Percentiles rank a stretch among this genome's conserved stretches.
Conservation (phyloP, 1,140 invertebrate species). For the Helicoverpa zea region DNA sequence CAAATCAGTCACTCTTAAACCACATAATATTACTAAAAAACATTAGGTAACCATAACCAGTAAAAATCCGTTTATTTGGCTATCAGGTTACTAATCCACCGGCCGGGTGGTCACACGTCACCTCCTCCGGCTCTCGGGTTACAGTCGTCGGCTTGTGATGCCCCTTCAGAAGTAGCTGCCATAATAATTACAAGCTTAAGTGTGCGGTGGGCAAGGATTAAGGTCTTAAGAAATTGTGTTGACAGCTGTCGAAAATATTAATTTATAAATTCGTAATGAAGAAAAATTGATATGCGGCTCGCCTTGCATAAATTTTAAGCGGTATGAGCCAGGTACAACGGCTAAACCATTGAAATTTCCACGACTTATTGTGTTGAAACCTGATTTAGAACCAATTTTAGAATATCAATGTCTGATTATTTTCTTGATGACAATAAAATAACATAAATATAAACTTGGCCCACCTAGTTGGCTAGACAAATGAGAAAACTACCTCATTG, state of each 20-base stretch:
- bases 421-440: too few relatives aligned
- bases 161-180: slow-evolving; percentile 35
- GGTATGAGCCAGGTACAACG: too few relatives aligned
- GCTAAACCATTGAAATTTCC: too few relatives aligned
- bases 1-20: not conserved
- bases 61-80: not conserved
- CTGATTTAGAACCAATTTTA: too few relatives aligned
- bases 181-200: slow-evolving; percentile 7
- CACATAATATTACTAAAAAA: not conserved
- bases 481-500: too few relatives aligned
- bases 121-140: not conserved
- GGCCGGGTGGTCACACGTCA: slow-evolving; percentile 20
- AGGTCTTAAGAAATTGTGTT: not conserved
- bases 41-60: not conserved
- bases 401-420: too few relatives aligned
- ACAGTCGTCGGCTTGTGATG: slow-evolving; percentile 12
- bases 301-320: too few relatives aligned
- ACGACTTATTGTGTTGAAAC: too few relatives aligned
- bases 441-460: too few relatives aligned
- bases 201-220: not conserved
- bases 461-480: too few relatives aligned
- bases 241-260: slow-evolving; percentile 1
- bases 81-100: slow-evolving; percentile 26
- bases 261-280: not conserved
- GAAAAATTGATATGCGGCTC: too few relatives aligned